A percentile compares a stretch with the other conserved stretches of the same genome.
Conservation (phyloP, 2,888 invertebrate genomes). For the Aplocera efformata region DNA sequence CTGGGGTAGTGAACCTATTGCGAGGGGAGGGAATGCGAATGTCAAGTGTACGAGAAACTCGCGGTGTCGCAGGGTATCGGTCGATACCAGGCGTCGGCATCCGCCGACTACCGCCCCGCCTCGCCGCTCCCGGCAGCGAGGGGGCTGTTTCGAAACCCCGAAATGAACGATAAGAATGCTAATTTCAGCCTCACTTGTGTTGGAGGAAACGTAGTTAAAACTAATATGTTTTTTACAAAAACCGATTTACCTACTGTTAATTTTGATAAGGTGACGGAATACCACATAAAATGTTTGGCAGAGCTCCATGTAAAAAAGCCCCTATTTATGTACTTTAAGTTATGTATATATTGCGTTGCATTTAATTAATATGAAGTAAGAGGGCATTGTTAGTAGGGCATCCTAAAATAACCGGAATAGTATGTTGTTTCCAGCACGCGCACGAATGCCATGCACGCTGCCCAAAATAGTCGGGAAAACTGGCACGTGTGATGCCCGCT, state of each 20-base stretch:
- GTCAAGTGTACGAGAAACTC: constrained; percentile 62
- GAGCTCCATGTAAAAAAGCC: too few relatives aligned
- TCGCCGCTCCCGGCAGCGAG: not conserved
- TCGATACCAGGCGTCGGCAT: constrained; percentile 36
- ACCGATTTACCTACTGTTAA: constrained; percentile 1
- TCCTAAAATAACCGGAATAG: constrained; percentile 62
- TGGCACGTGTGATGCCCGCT: constrained; percentile 41
- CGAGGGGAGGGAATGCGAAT: constrained; percentile 39
- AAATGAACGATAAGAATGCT: not conserved
- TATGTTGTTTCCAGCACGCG: constrained; percentile 71
- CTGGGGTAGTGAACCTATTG: constrained; percentile 41
- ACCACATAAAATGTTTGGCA: too few relatives aligned
- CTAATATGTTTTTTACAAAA: too few relatives aligned
- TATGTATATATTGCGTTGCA: too few relatives aligned
- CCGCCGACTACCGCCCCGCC: constrained; percentile 12
- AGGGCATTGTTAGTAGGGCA: constrained; percentile 61
- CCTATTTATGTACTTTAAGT: too few relatives aligned
- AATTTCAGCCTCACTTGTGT: too few relatives aligned
- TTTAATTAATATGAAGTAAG: constrained; percentile 43
- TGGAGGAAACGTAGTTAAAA: too few relatives aligned
- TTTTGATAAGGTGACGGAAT: too few relatives aligned
- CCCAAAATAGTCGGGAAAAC: constrained; percentile 65
- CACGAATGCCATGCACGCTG: constrained; percentile 67
- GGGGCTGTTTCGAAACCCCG: constrained; percentile 11
- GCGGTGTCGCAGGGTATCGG: constrained; percentile 35